Base-by-base conservation (phyloP, 2,888 invertebrate species). In the Ypsolopha scabrella region DNA sequence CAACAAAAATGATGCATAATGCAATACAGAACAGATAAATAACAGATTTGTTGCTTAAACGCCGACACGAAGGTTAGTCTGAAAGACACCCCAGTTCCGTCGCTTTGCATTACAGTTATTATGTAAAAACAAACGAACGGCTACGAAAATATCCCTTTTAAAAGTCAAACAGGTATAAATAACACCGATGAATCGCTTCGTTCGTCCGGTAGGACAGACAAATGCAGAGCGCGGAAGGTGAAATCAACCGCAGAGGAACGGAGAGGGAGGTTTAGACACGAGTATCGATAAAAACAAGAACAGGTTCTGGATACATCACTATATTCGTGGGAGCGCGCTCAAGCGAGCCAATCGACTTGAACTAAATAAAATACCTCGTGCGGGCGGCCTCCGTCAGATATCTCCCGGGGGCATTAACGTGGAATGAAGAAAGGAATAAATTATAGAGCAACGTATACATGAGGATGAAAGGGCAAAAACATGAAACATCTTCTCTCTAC, bases 111-210 rank as follows among this genome's bases (percentile, higher is more conserved):
- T 64, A 63, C 61, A 64, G 65, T 68, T 70, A 68, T 69, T 60
- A 68, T 64, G 61, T 67, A 61, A 65, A 59, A 33, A 14, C 47
- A 33, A 10, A 6, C 51, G 51, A 47, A 37, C 34, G 37, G 41
- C 13, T 14, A 57, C 62, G 61, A 62, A 65, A 65, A 63, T 56
- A 57, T 59, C 57, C 53, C 53, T 63, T 73, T 67, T 67, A 61
- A 67, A 74, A 74, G 67, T 67, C 69, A 73, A 73, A 62, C 60
- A 58, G 60, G 62, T 68, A 72, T 72, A 72, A 73, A 75, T 75
- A 75, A 78, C 24, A 24, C 75, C 72, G 70, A 78, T 76, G 70
- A 72, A 70, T 71, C 66, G 62, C 60, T 57, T 57, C 61, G 54
- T 50, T 38, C 36, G 48, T 13, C 43, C 43, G 7, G 14, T 13